Evolutionary conservation across 2,113 vertebrate species (phyloP).

Genomic region (Thalassoma bifasciatum): DNA sequence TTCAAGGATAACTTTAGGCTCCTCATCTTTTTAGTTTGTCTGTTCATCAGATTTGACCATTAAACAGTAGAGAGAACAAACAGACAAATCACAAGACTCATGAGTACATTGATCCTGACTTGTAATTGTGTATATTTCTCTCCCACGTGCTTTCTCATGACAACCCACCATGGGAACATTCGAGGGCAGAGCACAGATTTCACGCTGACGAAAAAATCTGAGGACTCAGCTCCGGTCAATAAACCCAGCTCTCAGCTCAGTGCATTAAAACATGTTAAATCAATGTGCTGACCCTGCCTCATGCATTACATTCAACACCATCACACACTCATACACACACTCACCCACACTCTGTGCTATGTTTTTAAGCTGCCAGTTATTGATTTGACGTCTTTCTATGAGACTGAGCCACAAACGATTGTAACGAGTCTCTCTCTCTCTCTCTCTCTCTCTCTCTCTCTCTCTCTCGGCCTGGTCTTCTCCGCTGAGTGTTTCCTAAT

Average conservation of each 20-base stretch:
- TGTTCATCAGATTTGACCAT: too few species aligned
- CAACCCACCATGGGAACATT: not conserved
- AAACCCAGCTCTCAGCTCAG: not conserved
- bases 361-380: conserved; percentile 26
- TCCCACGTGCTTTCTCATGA: conserved; percentile 23
- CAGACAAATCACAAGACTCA: not conserved
- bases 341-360: not conserved
- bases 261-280: conserved; percentile 21
- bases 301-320: conserved; percentile 4
- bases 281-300: conserved; percentile 10
- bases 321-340: not conserved
- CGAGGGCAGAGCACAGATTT: conserved; percentile 7
- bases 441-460: too few species aligned
- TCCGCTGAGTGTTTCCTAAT: conserved; percentile 35
- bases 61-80: too few species aligned
- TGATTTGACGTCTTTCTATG: conserved; percentile 34
- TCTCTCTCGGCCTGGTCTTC: not conserved
- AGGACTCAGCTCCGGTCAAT: not conserved
- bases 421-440: conserved; percentile 54
- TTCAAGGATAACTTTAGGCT: too few species aligned
- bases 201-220: not conserved
- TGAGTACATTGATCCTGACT: not conserved
- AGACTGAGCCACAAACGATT: conserved; percentile 24
- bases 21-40: too few species aligned
- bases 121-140: not conserved